Conservation (phyloP, 2,888 invertebrate genomes). For the Apocheima hispidaria region DNA sequence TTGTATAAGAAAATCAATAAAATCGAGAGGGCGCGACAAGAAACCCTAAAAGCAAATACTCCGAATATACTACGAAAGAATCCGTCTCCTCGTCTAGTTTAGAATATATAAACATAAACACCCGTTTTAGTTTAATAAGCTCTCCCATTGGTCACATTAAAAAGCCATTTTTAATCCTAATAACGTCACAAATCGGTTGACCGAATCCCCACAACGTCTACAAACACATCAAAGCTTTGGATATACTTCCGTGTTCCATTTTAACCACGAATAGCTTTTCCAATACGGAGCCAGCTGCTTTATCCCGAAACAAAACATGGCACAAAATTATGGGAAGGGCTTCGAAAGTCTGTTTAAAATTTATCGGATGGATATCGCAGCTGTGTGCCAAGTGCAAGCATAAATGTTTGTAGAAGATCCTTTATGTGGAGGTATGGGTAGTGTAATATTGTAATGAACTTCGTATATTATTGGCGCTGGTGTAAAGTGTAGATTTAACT, state of each 20-base stretch:
- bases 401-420: too few species aligned
- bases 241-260: constrained; percentile 54
- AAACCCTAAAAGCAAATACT: neutral
- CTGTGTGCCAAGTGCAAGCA: neutral
- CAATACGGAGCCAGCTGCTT: constrained; percentile 54
- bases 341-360: constrained; percentile 1
- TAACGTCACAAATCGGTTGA: constrained; percentile 36
- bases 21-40: neutral
- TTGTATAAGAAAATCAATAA: neutral
- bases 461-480: too few species aligned
- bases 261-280: constrained; percentile 44
- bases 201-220: constrained; percentile 28
- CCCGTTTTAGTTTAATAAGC: constrained; percentile 22
- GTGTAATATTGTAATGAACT: too few species aligned
- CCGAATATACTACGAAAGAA: constrained; percentile 2
- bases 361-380: constrained; percentile 3
- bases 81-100: constrained; percentile 1
- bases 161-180: constrained; percentile 29
- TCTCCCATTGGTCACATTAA: constrained; percentile 27
- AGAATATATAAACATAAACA: constrained; percentile 19
- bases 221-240: constrained; percentile 37
- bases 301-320: constrained; percentile 53
- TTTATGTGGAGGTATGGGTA: too few species aligned
- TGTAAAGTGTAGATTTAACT: too few species aligned
- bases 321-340: neutral